Evolutionary conservation across 2,888 invertebrate genomes (phyloP).

Genomic region (Protophormia terraenovae): DNA sequence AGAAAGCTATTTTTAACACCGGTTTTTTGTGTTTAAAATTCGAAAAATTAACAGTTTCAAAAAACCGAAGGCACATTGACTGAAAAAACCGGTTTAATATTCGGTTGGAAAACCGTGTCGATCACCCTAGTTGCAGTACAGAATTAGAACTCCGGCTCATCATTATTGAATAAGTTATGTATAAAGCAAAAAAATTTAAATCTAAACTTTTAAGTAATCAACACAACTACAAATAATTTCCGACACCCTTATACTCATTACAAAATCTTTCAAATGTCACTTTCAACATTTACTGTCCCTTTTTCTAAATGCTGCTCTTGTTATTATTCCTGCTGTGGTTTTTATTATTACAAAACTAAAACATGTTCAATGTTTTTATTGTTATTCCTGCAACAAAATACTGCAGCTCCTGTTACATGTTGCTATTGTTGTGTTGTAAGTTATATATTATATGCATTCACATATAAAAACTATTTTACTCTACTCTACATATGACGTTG

Average conservation of each 20-base stretch:
- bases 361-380: slow-evolving; percentile 39
- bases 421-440: slow-evolving; percentile 9
- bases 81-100: too few relatives aligned
- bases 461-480: slow-evolving; percentile 19
- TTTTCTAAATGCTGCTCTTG: neutral
- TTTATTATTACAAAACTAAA: slow-evolving; percentile 46
- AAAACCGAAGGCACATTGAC: too few relatives aligned
- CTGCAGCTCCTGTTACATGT: neutral
- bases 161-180: too few relatives aligned
- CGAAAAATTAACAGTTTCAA: too few relatives aligned
- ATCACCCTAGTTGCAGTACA: too few relatives aligned
- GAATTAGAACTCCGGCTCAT: too few relatives aligned
- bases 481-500: slow-evolving; percentile 52
- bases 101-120: too few relatives aligned
- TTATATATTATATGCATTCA: neutral
- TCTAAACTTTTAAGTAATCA: too few relatives aligned
- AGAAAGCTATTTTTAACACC: too few relatives aligned
- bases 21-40: too few relatives aligned
- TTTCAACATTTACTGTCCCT: slow-evolving; percentile 32
- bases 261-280: slow-evolving; percentile 45
- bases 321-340: neutral
- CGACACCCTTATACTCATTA: neutral
- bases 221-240: too few relatives aligned
- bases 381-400: neutral
- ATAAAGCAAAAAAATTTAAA: too few relatives aligned